Conservation (phyloP, 2,113 vertebrate species). For the Xiphias gladius region DNA sequence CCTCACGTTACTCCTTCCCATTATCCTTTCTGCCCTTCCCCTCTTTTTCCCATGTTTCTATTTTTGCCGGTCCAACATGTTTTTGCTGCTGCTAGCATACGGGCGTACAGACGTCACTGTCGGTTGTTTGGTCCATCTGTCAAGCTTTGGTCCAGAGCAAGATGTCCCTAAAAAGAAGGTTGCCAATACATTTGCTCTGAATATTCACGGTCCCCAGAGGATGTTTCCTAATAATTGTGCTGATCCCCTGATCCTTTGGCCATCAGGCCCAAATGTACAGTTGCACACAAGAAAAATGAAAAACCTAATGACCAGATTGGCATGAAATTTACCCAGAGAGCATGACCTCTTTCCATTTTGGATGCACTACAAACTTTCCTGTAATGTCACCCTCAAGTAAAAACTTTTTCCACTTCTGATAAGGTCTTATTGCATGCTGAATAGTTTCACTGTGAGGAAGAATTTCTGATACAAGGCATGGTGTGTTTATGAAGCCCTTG, state of each 20-base stretch:
- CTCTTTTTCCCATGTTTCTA: conserved; percentile 7
- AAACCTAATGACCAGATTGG: not conserved
- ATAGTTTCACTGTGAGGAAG: conserved; percentile 28
- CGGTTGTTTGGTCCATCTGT: conserved; percentile 58
- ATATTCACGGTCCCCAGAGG: conserved; percentile 53
- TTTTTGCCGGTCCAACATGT: conserved; percentile 40
- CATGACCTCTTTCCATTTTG: not conserved
- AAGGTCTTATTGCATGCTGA: conserved; percentile 29
- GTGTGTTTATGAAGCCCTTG: conserved; percentile 37
- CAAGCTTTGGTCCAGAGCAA: conserved; percentile 36
- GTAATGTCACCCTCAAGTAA: not conserved
- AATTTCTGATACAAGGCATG: conserved; percentile 15
- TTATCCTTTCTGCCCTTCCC: not conserved
- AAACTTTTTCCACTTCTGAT: no score
- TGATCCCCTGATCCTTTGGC: conserved; percentile 12
- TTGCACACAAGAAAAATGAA: not conserved
- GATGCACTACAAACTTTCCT: not conserved
- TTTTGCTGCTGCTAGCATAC: conserved; percentile 46
- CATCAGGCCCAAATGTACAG: not conserved
- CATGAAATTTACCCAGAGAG: not conserved
- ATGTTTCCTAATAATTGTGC: conserved; percentile 3
- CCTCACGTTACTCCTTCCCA: not conserved
- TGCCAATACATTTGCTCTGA: conserved; percentile 52
- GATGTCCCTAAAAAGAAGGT: conserved; percentile 50
- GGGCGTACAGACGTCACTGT: conserved; percentile 60